phyloP scores from a whole-genome alignment of 2,113 vertebrate species.

The Echinops telfairi region DNA sequence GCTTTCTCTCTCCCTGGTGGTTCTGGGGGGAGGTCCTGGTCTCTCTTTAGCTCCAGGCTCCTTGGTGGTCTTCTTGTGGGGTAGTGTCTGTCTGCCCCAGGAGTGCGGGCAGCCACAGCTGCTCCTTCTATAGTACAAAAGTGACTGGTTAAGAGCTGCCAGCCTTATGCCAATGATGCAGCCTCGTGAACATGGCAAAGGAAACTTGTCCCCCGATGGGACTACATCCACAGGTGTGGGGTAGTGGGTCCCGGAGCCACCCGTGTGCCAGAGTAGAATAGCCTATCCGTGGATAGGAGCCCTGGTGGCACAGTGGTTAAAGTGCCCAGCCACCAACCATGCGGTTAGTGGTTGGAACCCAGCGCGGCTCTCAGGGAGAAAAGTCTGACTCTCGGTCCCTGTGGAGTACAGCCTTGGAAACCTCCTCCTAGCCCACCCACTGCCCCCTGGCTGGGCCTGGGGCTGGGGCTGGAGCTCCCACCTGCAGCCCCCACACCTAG shows the following conservation, averaged over 20 bases:
- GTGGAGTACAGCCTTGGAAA: background rate
- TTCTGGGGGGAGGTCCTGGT: background rate
- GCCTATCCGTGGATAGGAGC: too few species aligned
- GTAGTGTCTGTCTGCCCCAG: background rate
- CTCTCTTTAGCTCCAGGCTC: background rate
- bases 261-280: too few species aligned
- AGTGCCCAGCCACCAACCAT: background rate
- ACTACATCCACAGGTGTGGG: background rate
- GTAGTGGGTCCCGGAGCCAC: background rate
- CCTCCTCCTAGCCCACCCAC: too few species aligned
- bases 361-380: background rate
- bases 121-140: background rate
- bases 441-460: too few species aligned
- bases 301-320: background rate
- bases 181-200: background rate
- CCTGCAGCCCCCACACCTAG: background rate
- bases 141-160: background rate
- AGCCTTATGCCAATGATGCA: background rate
- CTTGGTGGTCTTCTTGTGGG: background rate
- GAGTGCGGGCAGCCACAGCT: background rate
- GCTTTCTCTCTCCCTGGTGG: background rate
- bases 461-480: too few species aligned
- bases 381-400: background rate
- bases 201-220: background rate
- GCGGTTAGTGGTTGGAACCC: background rate